These are phyloP conservation scores for Sarcophaga variegata DNA, from an alignment of 2,888 invertebrate genomes.

Conservation along the genomic window DNA sequence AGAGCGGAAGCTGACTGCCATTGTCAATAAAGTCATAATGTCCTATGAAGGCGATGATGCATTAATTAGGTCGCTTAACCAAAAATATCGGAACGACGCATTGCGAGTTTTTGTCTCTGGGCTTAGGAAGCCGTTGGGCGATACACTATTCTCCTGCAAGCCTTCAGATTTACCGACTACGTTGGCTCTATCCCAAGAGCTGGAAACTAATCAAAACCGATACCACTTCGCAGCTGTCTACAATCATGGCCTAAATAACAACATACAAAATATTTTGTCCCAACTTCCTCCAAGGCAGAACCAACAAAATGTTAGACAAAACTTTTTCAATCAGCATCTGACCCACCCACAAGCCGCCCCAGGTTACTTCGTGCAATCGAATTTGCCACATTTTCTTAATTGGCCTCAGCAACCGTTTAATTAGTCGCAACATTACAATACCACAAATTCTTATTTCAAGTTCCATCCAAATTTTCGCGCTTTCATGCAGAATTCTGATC, in stretches of 20 bases:
- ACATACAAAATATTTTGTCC: not conserved
- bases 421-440: too few species aligned
- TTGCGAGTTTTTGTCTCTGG: conserved; percentile 35
- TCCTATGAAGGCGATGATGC: conserved; percentile 32
- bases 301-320: not conserved
- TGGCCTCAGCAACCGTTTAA: not conserved
- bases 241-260: conserved; percentile 14
- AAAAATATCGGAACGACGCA: conserved; percentile 61
- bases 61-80: conserved; percentile 37
- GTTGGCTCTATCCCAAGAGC: conserved; percentile 53
- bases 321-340: not conserved
- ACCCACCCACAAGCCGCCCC: conserved; percentile 10
- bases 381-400: conserved; percentile 1
- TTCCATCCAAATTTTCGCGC: not conserved
- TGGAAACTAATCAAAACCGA: conserved; percentile 50
- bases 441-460: not conserved
- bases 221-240: conserved; percentile 34
- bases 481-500: too few species aligned
- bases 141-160: conserved; percentile 38
- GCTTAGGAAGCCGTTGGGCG: conserved; percentile 20
- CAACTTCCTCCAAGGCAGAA: too few species aligned
- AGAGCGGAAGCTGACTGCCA: conserved; percentile 47
- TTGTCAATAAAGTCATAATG: conserved; percentile 47
- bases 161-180: conserved; percentile 52
- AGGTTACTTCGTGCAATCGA: too few species aligned